phyloP scores from a whole-genome alignment of 1,140 invertebrate species.

The Papilio dardanus region DNA sequence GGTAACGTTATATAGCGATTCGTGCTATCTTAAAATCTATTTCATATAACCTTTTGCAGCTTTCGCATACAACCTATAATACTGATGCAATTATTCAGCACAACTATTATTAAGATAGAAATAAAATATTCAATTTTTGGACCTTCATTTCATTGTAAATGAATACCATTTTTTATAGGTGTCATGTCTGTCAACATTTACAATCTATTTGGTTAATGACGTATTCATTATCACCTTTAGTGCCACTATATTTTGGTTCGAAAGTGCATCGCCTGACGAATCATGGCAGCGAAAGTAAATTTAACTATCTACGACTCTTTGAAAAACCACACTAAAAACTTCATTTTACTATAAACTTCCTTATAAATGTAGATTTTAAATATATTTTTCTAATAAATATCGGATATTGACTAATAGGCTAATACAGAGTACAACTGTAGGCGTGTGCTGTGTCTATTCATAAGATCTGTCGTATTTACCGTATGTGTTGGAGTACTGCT shows the following conservation, averaged over 20 bases:
- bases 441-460: not conserved
- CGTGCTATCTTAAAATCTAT: not conserved
- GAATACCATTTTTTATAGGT: not conserved
- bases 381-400: not conserved
- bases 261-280: too few species aligned
- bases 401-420: not conserved
- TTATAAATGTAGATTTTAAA: not conserved
- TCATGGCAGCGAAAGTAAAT: not conserved
- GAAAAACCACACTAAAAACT: not conserved
- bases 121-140: not conserved
- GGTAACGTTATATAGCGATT: too few species aligned
- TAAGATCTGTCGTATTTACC: constrained; percentile 53
- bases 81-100: not conserved
- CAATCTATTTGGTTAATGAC: not conserved
- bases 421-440: not conserved
- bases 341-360: too few species aligned
- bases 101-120: not conserved
- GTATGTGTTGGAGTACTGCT: constrained; percentile 68
- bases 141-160: not conserved
- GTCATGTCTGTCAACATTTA: not conserved
- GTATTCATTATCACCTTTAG: not conserved
- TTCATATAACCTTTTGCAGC: not conserved
- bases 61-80: not conserved
- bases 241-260: too few species aligned
- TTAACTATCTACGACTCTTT: not conserved